Base-by-base conservation (phyloP, 1,140 invertebrate species). In the Pissodes strobi region DNA sequence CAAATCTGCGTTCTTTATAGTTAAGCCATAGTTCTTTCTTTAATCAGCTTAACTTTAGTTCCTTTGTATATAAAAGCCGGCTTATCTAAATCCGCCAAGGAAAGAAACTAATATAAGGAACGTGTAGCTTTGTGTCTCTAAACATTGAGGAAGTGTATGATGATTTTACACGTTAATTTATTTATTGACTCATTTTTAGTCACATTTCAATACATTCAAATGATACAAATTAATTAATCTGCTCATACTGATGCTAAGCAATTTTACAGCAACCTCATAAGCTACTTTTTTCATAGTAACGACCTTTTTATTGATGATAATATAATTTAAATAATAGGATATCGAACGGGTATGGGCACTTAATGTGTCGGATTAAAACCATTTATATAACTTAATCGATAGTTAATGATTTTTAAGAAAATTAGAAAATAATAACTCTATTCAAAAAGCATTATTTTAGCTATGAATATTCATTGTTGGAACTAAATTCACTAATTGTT, bases 21-120 rank as follows among this genome's bases (percentile, higher is more conserved):
- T 30, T 52, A 34, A 30, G 49, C 23, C 12, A 27, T 19, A 58
- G 25, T n/a, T n/a, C n/a, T n/a, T 45, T 58, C 38, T 58, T 41
- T 41, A 58, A 58, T 58, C 37, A 46, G 55, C 37, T 58, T 58
- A 58, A 58, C 41, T 41, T 58, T 27, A 41, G 25, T 58, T 30
- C 55, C 22, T 27, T 58, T 45, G 41, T 43, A 58, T 17, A n/a
- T n/a, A n/a, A n/a, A n/a, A n/a, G 38, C 30, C 41, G 27, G 55
- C 55, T 58, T 58, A 58, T 45, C 55, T 46, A 39, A 46, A 46
- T 8, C 41, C 15, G 55, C 15, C 13, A 46, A 41, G 52, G 37
- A 56, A 56, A 19, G 37, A 21, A 56, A 56, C 38, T 39, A 56
- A n/a, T n/a, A n/a, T n/a, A n/a, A n/a, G n/a, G n/a, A n/a, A n/a